Evolutionary conservation across 1,140 invertebrate species (phyloP).

Genomic region (Dermatophagoides farinae): DNA sequence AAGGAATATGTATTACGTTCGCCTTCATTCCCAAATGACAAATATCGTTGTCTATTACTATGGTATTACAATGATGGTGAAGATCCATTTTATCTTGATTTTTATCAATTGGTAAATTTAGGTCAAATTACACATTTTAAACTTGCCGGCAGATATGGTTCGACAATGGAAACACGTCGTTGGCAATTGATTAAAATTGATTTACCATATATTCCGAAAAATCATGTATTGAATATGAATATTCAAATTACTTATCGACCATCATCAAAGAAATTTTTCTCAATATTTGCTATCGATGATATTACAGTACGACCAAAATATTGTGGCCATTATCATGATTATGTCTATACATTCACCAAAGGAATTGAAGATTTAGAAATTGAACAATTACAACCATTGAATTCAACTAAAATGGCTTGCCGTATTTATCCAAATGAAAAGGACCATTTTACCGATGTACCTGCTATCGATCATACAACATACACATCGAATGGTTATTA

Average conservation of each 20-base stretch:
- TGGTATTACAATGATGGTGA: constrained; percentile 7
- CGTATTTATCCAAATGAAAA: not conserved
- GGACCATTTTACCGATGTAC: not conserved
- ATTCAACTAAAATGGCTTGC: not conserved
- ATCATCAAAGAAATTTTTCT: not conserved
- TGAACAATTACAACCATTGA: not conserved
- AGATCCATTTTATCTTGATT: not conserved
- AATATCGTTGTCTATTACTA: not conserved
- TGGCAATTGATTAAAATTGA: not conserved
- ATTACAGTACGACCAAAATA: not conserved
- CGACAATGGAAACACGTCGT: not conserved
- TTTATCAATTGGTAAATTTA: not conserved
- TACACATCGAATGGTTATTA: not conserved
- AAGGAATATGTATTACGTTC: not conserved
- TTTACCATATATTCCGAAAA: not conserved
- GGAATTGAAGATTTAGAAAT: not conserved
- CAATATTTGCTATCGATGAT: constrained; percentile 13
- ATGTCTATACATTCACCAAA: not conserved
- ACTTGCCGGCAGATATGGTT: not conserved
- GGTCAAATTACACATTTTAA: too few species aligned
- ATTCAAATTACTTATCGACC: not conserved
- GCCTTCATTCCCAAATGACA: not conserved
- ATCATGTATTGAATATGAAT: not conserved
- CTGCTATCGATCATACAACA: not conserved
- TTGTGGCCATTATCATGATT: not conserved